These are phyloP conservation scores for Drosophila murphyi DNA, from an alignment of 1,140 invertebrate genomes.

Conservation along the genomic window DNA sequence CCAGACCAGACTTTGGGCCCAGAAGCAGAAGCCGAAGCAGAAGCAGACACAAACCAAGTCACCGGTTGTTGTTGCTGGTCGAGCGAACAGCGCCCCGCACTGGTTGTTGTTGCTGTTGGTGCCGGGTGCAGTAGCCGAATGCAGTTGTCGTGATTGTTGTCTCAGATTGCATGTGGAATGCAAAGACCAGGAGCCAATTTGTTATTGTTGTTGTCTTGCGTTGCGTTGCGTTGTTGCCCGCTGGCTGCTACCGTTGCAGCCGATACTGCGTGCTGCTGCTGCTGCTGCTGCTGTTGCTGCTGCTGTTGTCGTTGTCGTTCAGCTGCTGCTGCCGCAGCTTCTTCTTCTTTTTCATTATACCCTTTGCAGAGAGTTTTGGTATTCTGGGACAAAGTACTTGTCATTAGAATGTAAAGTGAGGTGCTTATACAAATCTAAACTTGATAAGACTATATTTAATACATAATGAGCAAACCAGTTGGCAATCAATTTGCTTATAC, in stretches of 20 bases:
- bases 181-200: slow-evolving; percentile 83
- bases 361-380: background rate
- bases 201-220: slow-evolving; percentile 66
- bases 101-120: slow-evolving; percentile 39
- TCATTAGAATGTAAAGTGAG: background rate
- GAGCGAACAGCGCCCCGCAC: slow-evolving; percentile 30
- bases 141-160: slow-evolving; percentile 78
- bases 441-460: too few species aligned
- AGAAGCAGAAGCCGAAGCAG: slow-evolving; percentile 32
- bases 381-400: background rate
- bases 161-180: slow-evolving; percentile 81
- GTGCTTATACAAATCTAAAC: too few species aligned
- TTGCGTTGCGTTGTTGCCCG: slow-evolving; percentile 11
- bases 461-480: too few species aligned
- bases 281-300: slow-evolving; percentile 10
- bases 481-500: too few species aligned
- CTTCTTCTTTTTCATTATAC: slow-evolving; percentile 39
- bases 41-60: slow-evolving; percentile 43
- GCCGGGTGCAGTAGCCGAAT: slow-evolving; percentile 63
- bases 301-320: slow-evolving; percentile 25
- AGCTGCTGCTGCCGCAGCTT: slow-evolving; percentile 16
- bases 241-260: slow-evolving; percentile 64
- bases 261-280: slow-evolving; percentile 26
- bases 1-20: slow-evolving; percentile 28
- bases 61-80: slow-evolving; percentile 43